Percentiles rank a stretch among this genome's conserved stretches.
phyloP scores from a whole-genome alignment of 37 sponge, comb jelly and placozoan species.

The Hormiphora californensis region DNA sequence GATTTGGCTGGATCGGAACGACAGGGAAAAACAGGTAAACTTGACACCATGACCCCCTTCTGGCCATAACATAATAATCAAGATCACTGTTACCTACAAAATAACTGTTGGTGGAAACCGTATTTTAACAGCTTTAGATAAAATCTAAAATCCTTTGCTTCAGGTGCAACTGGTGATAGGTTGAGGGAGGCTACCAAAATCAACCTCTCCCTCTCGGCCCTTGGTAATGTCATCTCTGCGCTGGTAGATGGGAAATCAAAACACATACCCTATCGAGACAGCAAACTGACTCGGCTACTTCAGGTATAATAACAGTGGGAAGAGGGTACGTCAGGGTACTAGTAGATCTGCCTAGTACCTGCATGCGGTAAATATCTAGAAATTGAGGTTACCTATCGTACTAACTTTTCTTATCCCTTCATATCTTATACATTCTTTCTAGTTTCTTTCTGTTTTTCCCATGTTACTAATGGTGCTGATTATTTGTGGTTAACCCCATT shows the following conservation, averaged over 20 bases:
- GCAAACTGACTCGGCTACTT: slow-evolving; percentile 90
- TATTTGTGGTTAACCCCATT: too few relatives aligned
- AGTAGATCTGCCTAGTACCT: too few relatives aligned
- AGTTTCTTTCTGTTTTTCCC: too few relatives aligned
- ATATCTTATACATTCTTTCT: too few relatives aligned
- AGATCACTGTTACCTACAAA: too few relatives aligned
- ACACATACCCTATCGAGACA: slow-evolving; percentile 95
- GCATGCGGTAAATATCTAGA: too few relatives aligned
- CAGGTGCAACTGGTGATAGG: slow-evolving; percentile 81
- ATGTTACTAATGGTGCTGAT: too few relatives aligned
- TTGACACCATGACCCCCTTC: neutral
- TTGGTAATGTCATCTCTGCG: slow-evolving; percentile 97
- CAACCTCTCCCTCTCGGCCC: slow-evolving; percentile 96
- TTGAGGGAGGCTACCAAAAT: slow-evolving; percentile 95
- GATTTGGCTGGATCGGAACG: slow-evolving; percentile 93
- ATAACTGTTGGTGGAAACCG: too few relatives aligned
- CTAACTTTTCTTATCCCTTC: too few relatives aligned
- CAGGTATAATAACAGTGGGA: too few relatives aligned
- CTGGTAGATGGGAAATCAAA: slow-evolving; percentile 94
- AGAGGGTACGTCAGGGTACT: too few relatives aligned
- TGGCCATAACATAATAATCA: neutral
- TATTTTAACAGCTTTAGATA: neutral
- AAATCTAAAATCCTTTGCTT: neutral
- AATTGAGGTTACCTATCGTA: too few relatives aligned
- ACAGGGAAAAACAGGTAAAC: slow-evolving; percentile 77